Evolutionary conservation across 2,113 vertebrate species (phyloP).

Genomic region (Lanius ludovicianus): DNA sequence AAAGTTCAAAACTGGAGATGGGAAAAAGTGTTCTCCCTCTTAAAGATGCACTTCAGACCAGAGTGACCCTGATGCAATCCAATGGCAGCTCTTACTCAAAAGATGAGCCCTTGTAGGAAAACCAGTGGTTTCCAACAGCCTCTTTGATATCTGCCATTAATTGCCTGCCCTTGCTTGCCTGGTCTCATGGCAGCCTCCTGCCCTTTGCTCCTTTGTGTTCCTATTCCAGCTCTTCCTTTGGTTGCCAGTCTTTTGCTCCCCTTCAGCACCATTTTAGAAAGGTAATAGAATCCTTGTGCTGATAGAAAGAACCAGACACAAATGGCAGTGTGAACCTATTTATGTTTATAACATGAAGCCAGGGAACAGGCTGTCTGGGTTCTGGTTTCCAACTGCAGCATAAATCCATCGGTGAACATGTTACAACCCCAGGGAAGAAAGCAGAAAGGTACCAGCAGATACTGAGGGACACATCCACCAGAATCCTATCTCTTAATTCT

Average conservation of each 20-base stretch:
- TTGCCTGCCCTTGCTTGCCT: constrained; percentile 48
- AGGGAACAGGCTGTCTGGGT: constrained; percentile 63
- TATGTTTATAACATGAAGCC: constrained; percentile 52
- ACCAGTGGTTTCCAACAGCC: not conserved
- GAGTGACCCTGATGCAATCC: not conserved
- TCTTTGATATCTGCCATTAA: constrained; percentile 65
- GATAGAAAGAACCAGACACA: constrained; percentile 40
- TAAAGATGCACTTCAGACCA: not conserved
- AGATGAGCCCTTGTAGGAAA: constrained; percentile 20
- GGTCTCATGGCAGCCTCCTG: constrained; percentile 61
- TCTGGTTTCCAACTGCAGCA: constrained; percentile 65
- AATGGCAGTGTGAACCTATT: constrained; percentile 9
- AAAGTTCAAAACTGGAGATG: not conserved
- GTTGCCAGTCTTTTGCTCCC: not conserved
- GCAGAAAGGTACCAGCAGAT: not conserved
- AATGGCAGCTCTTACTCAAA: not conserved
- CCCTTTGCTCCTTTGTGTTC: constrained; percentile 64
- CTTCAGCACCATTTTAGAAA: constrained; percentile 28
- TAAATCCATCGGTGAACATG: constrained; percentile 47
- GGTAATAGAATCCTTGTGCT: constrained; percentile 38
- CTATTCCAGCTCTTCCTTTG: constrained; percentile 52
- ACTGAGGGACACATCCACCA: not conserved
- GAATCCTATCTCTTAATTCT: not conserved
- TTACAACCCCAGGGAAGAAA: constrained; percentile 10
- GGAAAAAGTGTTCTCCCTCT: not conserved